Evolutionary conservation across 2,113 vertebrate genomes (phyloP), one percentile per base, ranked within the genome.

Genomic region (Leucosticte australis): DNA sequence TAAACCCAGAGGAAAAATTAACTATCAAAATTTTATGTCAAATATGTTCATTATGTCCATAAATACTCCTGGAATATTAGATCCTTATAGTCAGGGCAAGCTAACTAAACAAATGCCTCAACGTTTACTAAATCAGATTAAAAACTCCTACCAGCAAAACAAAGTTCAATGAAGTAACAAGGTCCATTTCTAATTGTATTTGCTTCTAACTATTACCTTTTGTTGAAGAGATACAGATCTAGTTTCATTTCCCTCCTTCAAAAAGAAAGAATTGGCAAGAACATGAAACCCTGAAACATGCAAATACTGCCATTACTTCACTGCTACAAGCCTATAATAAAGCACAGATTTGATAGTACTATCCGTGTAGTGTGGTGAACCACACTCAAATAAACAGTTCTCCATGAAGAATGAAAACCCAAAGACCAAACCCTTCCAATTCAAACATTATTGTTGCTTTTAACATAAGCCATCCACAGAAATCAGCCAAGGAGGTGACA

Each of bases 331-430:
- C 83, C 94, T 95, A 56, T 96, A 98, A 97, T 97, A 97, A 97
- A 97, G 94, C 92, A 91, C 93, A 97, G 95, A 98, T 97, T 97
- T 97, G 97, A 97, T 97, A 97, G 94, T 76, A 93, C 96, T 98
- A 97, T 95, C 95, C 94, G 52, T 97, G 96, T 95, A 97, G 93
- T 96, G 95, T 75, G 97, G 97, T 19, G 3, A 98, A 98, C 97
- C 97, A 96, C 97, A 98, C 89, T 97, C 96, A 97, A 98, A 98
- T 97, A 98, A 98, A 98, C 96, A 97, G 95, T 96, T 97, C 88
- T 97, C 94, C 80, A n/a, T 16, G 57, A 97, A 97, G 95, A 98
- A 97, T 86, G 92, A 97, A 96, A 98, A 96, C 87, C 83, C 77
- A 27, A 95, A 96, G 91, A 90, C 89, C 88, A 94, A 94, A 56